A percentile compares a stretch with the other conserved stretches of the same genome.
Evolutionary conservation across 2,888 invertebrate species (phyloP).

Genomic region (Smittia aterrima): DNA sequence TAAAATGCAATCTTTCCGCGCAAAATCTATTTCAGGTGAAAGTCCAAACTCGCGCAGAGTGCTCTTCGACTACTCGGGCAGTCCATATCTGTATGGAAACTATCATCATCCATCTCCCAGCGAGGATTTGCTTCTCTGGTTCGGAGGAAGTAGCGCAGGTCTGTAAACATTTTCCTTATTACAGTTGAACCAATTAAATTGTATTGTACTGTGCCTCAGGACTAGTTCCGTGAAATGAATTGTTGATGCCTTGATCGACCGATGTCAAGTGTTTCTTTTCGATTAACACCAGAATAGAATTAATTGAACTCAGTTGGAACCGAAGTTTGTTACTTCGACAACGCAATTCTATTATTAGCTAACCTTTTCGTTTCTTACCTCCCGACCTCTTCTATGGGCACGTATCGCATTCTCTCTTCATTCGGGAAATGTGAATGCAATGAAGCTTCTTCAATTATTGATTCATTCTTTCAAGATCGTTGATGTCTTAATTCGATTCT

Average conservation of each 20-base stretch:
- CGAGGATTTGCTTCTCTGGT: slow-evolving; percentile 74
- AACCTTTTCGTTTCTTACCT: too few species aligned
- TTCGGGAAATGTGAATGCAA: too few species aligned
- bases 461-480: too few species aligned
- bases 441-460: too few species aligned
- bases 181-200: background rate
- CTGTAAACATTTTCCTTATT: slow-evolving; percentile 48
- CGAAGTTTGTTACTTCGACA: background rate
- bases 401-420: too few species aligned
- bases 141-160: slow-evolving; percentile 65
- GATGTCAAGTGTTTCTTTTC: background rate
- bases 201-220: background rate
- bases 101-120: slow-evolving; percentile 61
- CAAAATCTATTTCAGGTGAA: slow-evolving; percentile 49
- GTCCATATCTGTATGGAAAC: slow-evolving; percentile 54
- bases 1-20: background rate
- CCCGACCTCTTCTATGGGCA: too few species aligned
- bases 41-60: slow-evolving; percentile 54
- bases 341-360: too few species aligned
- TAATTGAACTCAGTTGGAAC: background rate
- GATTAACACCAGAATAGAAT: background rate
- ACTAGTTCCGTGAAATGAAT: background rate
- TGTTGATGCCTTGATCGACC: background rate
- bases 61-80: slow-evolving; percentile 52
- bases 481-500: too few species aligned